Evolutionary conservation across 2,113 vertebrate species (phyloP), one percentile per base, ranked within the genome.

Genomic region (Alethe diademata): DNA sequence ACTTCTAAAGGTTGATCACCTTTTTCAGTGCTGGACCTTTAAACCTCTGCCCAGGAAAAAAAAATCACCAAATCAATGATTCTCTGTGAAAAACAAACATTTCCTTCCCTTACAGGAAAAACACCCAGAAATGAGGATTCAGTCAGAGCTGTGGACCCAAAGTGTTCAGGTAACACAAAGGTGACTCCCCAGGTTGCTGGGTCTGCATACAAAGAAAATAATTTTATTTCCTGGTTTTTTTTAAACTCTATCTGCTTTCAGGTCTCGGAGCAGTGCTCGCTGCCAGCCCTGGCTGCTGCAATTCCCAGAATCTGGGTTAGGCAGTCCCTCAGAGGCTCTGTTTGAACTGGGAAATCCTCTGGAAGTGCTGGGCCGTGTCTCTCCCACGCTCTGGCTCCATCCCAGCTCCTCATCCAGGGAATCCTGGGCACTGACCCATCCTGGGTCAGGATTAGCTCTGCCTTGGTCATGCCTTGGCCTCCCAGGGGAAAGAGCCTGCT

Each of bases 201-300:
- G 11, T 36, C 6, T 45, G 16, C 4, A 8, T 2, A 12, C 0
- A 40, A 10, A 73, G 6, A 58, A 14, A 26, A 66, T 1, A 15
- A 5, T 24, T 31, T 28, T 17, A 36, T 86, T 69, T 64, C 19
- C 14, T 61, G 3, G n/a, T 31, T 53, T 45, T 35, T 53, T 45
- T 35, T 38, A 6, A 50, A 24, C 9, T 3, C 23, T 50, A 64
- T 62, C 23, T 57, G 19, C 47, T 72, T 26, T n/a, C 19, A 12
- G 42, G 22, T 36, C 15, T 56, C 0, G 0, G 24, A 42, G 88
- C 48, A n/a, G 16, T 0, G 28, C 75, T 70, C 13, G 0, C 18
- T 8, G 16, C 35, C 48, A 19, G 24, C 42, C 57, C 75, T 67
- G 80, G 62, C 24, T 2, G 2, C 2, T 31, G 75, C 4, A 47